Evolutionary conservation across 2,888 invertebrate species (phyloP), one percentile per base, ranked within the genome.

Genomic region (Helleia helle): DNA sequence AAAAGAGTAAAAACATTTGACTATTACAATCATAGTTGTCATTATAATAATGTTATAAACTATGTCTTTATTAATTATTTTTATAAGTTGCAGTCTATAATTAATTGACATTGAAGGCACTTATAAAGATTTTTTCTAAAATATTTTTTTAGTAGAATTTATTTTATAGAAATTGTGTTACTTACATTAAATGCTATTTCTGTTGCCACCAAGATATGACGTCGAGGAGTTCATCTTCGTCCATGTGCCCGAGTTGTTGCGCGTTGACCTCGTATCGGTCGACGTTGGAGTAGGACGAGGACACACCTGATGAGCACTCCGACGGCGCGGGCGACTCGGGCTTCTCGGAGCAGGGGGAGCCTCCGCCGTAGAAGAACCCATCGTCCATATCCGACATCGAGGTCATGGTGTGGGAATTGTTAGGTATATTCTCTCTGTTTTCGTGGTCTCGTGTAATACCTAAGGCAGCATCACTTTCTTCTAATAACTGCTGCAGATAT

Each of bases 161-260:
- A 38, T n/a, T 17, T 8, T 9, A 28, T 5, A 13, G 41, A 26
- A 29, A n/a, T n/a, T 9, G 14, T 11, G 17, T 25, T 12, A 44
- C 28, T 29, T 17, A 27, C 38, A 18, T 27, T 15, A 41, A n/a
- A 54, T 54, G 56, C 63, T 85, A 87, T 83, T 88, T 88, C 64
- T 93, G 91, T 63, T 93, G 93, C 93, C 93, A 94, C 87, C 91
- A 92, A 37, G 91, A 91, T 56, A 94, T 93, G 51, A 91, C 93
- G 59, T 96, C 95, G 24, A 96, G 86, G 4, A 96, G 88, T 60
- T 95, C 95, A 54, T 95, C 95, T 66, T 94, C 95, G 62, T 94
- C 94, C 86, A 93, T 93, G 4, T 93, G 90, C 44, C 92, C 93
- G 45, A 88, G 81, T 50, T 87, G 81, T 34, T 87, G 86, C 37